A percentile compares a stretch with the other conserved stretches of the same genome.
phyloP scores from a whole-genome alignment of 2,113 vertebrate genomes.

The Ammodytes marinus region DNA sequence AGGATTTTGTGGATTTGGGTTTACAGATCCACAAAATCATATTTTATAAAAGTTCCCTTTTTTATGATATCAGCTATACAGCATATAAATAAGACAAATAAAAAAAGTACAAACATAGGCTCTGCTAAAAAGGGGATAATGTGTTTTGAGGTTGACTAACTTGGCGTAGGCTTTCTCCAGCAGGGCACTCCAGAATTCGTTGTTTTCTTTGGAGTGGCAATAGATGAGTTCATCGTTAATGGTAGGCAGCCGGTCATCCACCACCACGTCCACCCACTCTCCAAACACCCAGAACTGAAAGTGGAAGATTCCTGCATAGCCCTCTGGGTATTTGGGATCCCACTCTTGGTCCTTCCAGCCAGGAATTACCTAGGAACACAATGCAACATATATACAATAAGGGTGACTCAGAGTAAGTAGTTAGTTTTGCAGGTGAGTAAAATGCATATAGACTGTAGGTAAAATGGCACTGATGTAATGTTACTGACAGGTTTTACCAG shows the following conservation, averaged over 20 bases:
- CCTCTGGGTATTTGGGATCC: slow-evolving; percentile 86
- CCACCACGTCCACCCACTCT: slow-evolving; percentile 93
- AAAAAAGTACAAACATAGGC: background rate
- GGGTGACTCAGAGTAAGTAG: background rate
- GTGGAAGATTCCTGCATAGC: slow-evolving; percentile 93
- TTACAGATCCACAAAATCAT: background rate
- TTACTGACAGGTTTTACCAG: background rate
- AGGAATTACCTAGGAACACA: slow-evolving; percentile 89
- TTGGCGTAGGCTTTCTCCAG: slow-evolving; percentile 97
- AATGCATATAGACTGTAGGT: background rate
- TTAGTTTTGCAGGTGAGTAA: background rate
- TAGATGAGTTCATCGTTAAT: slow-evolving; percentile 89
- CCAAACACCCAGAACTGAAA: slow-evolving; percentile 96
- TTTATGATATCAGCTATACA: background rate
- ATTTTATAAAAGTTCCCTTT: background rate
- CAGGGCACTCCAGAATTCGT: slow-evolving; percentile 95
- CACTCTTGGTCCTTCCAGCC: slow-evolving; percentile 92
- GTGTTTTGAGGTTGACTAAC: slow-evolving; percentile 76
- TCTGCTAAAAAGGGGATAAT: background rate
- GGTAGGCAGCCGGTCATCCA: slow-evolving; percentile 94
- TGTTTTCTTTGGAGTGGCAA: slow-evolving; percentile 90
- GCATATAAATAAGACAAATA: background rate
- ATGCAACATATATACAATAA: background rate
- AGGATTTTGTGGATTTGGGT: too few species aligned
- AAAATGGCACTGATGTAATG: background rate